Conservation (phyloP, 2,797 vertebrate species). For the Simalia tracyae region DNA sequence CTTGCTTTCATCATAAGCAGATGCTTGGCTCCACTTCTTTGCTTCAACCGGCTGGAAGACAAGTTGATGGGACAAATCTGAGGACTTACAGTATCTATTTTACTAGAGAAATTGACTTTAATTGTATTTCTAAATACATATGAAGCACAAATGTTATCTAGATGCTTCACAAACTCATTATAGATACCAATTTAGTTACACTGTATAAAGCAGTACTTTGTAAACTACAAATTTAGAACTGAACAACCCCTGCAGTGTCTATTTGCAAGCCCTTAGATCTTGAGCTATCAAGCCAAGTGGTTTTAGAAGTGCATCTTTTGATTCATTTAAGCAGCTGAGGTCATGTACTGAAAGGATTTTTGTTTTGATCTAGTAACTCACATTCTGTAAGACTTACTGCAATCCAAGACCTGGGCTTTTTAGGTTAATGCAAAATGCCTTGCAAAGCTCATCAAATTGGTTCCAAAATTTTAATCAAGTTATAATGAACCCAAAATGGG, state of each 20-base stretch:
- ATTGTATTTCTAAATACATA: neutral
- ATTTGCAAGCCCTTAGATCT: neutral
- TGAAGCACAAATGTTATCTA: neutral
- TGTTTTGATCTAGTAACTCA: neutral
- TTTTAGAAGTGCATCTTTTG: neutral
- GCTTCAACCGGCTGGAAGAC: neutral
- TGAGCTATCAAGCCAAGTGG: neutral
- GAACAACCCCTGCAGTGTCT: neutral
- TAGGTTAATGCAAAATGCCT: neutral
- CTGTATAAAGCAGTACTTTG: neutral
- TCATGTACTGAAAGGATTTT: neutral
- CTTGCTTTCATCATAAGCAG: neutral
- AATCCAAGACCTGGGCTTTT: neutral
- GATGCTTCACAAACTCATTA: neutral
- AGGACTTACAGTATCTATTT: neutral
- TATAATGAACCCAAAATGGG: neutral
- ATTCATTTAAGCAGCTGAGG: neutral
- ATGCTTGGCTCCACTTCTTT: neutral
- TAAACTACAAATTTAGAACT: neutral
- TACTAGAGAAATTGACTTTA: neutral
- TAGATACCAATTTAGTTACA: neutral
- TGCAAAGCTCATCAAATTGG: neutral
- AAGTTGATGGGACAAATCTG: neutral
- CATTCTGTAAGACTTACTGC: neutral
- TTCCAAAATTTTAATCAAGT: neutral